Evolutionary conservation across 2,888 invertebrate genomes (phyloP).

Genomic region (Dinocampus coccinellae): DNA sequence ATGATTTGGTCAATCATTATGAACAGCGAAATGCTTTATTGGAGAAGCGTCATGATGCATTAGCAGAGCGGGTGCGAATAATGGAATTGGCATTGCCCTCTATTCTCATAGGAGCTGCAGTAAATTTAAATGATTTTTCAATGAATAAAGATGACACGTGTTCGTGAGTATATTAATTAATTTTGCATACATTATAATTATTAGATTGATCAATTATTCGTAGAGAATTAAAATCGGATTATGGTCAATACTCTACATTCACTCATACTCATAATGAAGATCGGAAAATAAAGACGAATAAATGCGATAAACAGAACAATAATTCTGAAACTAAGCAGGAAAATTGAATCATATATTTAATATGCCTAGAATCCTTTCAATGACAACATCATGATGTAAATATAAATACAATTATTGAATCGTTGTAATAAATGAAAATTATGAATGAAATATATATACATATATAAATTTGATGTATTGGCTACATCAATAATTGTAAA

Average conservation of each 20-base stretch:
- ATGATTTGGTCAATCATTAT: constrained; percentile 50
- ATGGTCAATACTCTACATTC: background rate
- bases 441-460: background rate
- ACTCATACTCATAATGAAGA: background rate
- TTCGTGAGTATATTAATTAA: background rate
- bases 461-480: background rate
- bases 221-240: background rate
- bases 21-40: constrained; percentile 55
- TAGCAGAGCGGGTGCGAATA: constrained; percentile 53
- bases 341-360: background rate
- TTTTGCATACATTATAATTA: background rate
- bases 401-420: constrained; percentile 28
- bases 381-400: constrained; percentile 31
- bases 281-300: background rate
- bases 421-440: constrained; percentile 10
- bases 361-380: constrained; percentile 20
- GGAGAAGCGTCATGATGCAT: constrained; percentile 50
- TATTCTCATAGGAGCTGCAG: constrained; percentile 51
- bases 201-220: background rate
- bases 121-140: constrained; percentile 37
- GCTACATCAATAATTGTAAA: background rate
- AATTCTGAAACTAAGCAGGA: no score
- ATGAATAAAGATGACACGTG: background rate
- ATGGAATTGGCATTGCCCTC: constrained; percentile 59
- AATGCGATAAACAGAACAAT: background rate